Conservation (phyloP, 2,797 vertebrate genomes). For the Spinus pinus region DNA sequence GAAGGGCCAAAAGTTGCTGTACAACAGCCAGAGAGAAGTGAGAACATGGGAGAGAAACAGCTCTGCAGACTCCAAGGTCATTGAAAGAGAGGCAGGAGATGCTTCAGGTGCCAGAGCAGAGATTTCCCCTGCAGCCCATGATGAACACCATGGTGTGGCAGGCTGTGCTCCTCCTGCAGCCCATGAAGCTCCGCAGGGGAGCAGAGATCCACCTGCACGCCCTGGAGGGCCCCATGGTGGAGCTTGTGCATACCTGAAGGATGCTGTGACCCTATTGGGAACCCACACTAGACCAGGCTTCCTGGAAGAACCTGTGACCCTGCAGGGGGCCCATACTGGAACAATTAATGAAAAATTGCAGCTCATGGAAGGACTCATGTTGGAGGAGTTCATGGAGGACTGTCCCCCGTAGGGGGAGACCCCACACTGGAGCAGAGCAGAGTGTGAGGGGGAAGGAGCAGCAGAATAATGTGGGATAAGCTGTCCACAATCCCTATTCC, state of each 20-base stretch:
- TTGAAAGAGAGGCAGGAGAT: neutral
- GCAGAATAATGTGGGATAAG: neutral
- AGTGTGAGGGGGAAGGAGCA: neutral
- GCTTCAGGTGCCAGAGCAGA: neutral
- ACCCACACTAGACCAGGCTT: neutral
- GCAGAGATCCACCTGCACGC: neutral
- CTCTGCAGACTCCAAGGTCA: neutral
- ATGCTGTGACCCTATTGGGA: neutral
- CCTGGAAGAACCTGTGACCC: neutral
- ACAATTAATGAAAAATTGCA: too few species aligned
- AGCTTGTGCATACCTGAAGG: neutral
- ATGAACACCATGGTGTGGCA: neutral
- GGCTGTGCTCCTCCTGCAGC: neutral
- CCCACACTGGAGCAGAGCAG: neutral
- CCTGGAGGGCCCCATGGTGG: neutral
- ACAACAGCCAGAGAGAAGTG: neutral
- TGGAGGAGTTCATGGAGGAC: neutral
- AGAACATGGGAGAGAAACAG: neutral
- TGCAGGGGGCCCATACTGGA: neutral
- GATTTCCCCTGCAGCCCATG: neutral
- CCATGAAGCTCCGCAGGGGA: neutral
- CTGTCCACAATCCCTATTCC: neutral
- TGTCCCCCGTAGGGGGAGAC: neutral
- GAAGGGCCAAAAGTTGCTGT: neutral
- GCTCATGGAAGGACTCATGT: fast-evolving